Conservation (phyloP, 1,140 invertebrate genomes). For the Drosophila sucinea region DNA sequence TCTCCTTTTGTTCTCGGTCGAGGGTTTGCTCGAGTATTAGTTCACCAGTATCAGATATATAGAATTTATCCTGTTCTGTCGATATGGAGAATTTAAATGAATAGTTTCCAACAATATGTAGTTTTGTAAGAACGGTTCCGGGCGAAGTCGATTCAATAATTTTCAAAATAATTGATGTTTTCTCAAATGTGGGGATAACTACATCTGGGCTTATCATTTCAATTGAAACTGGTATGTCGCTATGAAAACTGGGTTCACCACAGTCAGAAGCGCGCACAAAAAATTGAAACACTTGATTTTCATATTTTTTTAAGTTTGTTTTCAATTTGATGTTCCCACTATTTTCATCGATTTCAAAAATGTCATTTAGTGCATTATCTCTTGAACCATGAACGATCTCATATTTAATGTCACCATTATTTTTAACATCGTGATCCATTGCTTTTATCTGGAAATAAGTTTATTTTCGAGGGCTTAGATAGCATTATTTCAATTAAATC, state of each 20-base stretch:
- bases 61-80: slow-evolving; percentile 87
- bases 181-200: slow-evolving; percentile 88
- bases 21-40: slow-evolving; percentile 88
- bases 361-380: slow-evolving; percentile 85
- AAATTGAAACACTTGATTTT: slow-evolving; percentile 86
- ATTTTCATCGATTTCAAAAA: slow-evolving; percentile 88
- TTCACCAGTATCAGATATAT: slow-evolving; percentile 89
- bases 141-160: slow-evolving; percentile 90
- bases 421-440: slow-evolving; percentile 88
- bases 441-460: slow-evolving; percentile 84
- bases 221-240: slow-evolving; percentile 91
- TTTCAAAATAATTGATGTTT: slow-evolving; percentile 90
- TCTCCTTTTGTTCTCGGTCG: slow-evolving; percentile 90
- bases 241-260: slow-evolving; percentile 88
- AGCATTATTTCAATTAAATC: neutral
- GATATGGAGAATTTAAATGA: slow-evolving; percentile 87
- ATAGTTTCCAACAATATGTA: slow-evolving; percentile 85
- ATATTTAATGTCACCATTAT: slow-evolving; percentile 88
- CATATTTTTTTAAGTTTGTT: slow-evolving; percentile 22
- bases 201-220: slow-evolving; percentile 89
- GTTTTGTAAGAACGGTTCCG: slow-evolving; percentile 86
- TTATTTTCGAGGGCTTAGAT: neutral
- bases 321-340: slow-evolving; percentile 86
- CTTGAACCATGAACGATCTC: slow-evolving; percentile 88
- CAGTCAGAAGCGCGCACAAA: slow-evolving; percentile 94